Base-by-base conservation (phyloP, 2,797 vertebrate species). In the Pelodytes ibericus region DNA sequence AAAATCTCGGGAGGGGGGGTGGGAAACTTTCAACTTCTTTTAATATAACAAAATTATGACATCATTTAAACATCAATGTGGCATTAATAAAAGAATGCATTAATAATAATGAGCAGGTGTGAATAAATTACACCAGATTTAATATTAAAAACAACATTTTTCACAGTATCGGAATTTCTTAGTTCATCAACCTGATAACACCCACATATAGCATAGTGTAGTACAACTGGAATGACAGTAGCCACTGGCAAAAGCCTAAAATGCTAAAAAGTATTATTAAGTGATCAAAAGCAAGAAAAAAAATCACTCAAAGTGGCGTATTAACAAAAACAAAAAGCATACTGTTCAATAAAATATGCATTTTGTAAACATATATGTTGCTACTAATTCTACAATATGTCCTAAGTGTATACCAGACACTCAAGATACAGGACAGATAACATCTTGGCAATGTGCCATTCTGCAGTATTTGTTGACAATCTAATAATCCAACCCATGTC, bases 381-480 rank as follows among this genome's bases (percentile, higher is more conserved):
- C 18, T 29, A 20, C 24, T 58, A 58, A 41, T 3, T 30, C 47
- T 58, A 36, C 31, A 47, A 31, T 57, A 53, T 59, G 25, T 27
- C n/a, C 58, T 30, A n/a, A 30, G 66, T 49, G 16, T n/a, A 47
- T 5, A 39, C 7, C 26, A 63, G 67, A 44, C 18, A 67, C 63
- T 67, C 62, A 59, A 62, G 31, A 72, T 39, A 57, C 71, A 51
- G 27, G 39, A 26, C 39, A 61, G 44, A 79, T 68, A 74, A 24
- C 33, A 69, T 79, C 22, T 61, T 74, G 71, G 71, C 71, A 74
- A 62, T 15, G 16, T 30, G 64, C 76, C 64, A 79, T 15, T 63
- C 18, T 18, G 49, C 76, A 79, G 44, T 79, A 62, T 72, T 68
- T 69, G 71, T 72, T 74, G 77, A 79, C 77, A 79, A 74, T 68